Evolutionary conservation across 2,797 vertebrate species (phyloP).

Genomic region (Threskiornis aethiopicus): DNA sequence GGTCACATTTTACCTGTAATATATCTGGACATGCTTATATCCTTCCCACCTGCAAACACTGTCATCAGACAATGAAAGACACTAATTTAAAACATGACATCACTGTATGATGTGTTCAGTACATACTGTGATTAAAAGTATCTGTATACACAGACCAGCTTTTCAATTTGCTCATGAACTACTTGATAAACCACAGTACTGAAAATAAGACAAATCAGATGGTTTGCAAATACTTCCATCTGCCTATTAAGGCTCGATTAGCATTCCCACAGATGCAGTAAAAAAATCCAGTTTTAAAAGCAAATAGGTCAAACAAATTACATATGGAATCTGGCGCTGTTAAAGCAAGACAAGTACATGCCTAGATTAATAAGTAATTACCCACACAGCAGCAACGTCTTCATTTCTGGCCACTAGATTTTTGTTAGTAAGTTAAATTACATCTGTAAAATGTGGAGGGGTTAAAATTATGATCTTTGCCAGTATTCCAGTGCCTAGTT

Average conservation of each 20-base stretch:
- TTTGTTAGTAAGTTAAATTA: not conserved
- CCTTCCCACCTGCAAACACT: not conserved
- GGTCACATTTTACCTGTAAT: not conserved
- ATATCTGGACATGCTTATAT: not conserved
- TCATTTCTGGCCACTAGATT: not conserved
- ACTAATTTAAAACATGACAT: not conserved
- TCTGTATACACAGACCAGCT: not conserved
- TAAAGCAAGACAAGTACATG: not conserved
- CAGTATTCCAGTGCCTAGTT: not conserved
- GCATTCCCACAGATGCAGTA: slow-evolving; percentile 12
- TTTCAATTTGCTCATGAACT: slow-evolving; percentile 14
- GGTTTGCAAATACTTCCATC: slow-evolving; percentile 43
- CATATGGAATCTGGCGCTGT: not conserved
- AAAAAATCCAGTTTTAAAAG: slow-evolving; percentile 10
- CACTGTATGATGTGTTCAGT: not conserved
- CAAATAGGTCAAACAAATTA: slow-evolving; percentile 33
- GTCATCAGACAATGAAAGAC: not conserved
- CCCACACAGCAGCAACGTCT: not conserved
- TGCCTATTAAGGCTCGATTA: slow-evolving; percentile 8
- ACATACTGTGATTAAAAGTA: not conserved
- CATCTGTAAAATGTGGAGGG: not conserved
- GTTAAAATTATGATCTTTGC: not conserved
- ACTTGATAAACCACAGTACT: slow-evolving; percentile 48
- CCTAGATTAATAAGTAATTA: slow-evolving; percentile 24
- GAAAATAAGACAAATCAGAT: slow-evolving; percentile 43